phyloP scores from a whole-genome alignment of 2,888 invertebrate species.

The Drosophila setosimentum region DNA sequence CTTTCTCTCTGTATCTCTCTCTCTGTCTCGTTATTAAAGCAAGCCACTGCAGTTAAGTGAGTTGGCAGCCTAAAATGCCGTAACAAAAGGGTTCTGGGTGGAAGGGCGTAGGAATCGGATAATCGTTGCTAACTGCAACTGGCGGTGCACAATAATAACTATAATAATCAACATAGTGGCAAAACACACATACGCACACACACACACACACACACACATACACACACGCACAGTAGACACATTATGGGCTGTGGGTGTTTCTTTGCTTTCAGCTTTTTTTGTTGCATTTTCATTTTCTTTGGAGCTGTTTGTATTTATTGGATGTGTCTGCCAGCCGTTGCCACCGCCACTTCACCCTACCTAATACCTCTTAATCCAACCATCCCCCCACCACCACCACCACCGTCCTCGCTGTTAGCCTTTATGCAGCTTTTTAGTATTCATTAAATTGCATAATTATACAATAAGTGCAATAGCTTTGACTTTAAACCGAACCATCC shows the following conservation, averaged over 20 bases:
- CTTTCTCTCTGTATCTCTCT: not conserved
- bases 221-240: conserved; percentile 32
- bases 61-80: conserved; percentile 50
- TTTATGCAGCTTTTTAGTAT: conserved; percentile 70
- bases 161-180: conserved; percentile 73
- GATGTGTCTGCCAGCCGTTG: conserved; percentile 25
- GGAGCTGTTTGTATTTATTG: conserved; percentile 62
- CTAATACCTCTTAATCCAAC: not conserved
- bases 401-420: conserved; percentile 8
- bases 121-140: conserved; percentile 57
- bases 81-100: conserved; percentile 12
- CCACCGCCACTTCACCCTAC: not conserved
- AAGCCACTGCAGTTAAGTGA: conserved; percentile 11
- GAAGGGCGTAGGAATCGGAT: not conserved
- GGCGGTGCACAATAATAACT: conserved; percentile 67
- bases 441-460: conserved; percentile 79
- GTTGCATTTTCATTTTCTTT: conserved; percentile 68
- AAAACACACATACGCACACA: conserved; percentile 35
- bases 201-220: conserved; percentile 22
- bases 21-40: not conserved
- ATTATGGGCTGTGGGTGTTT: conserved; percentile 17
- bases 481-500: conserved; percentile 16
- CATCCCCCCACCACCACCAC: too few relatives aligned
- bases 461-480: conserved; percentile 75
- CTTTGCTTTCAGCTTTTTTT: conserved; percentile 9